Evolutionary conservation across 2,797 vertebrate genomes (phyloP).

Genomic region (Iguana delicatissima): DNA sequence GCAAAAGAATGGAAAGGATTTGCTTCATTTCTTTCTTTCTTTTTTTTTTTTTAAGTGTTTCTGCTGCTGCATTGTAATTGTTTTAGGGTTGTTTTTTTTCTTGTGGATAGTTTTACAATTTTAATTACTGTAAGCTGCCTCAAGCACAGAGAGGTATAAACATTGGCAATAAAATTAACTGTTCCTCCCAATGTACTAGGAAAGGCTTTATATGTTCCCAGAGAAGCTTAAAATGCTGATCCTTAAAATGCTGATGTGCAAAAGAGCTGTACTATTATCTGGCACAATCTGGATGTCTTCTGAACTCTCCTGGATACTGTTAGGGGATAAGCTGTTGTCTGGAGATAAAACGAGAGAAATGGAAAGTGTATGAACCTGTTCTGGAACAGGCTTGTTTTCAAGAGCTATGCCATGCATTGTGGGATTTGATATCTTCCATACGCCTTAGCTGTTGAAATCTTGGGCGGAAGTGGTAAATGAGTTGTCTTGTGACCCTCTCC

Average conservation of each 20-base stretch:
- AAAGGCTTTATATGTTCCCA: neutral
- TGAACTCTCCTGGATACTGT: no score
- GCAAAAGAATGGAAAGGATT: neutral
- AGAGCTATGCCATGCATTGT: no score
- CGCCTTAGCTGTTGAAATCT: no score
- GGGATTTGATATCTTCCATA: no score
- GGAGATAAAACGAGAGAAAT: neutral
- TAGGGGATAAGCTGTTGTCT: no score
- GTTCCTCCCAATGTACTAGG: neutral
- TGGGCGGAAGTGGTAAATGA: no score
- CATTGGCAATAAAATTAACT: slow-evolving; percentile 6
- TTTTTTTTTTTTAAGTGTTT: neutral
- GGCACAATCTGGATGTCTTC: neutral
- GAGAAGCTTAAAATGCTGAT: neutral
- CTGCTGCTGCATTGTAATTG: neutral
- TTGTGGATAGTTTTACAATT: neutral
- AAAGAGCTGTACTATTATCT: neutral
- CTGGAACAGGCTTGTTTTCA: no score
- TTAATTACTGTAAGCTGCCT: slow-evolving; percentile 8
- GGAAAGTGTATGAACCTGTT: no score
- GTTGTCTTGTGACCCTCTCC: no score
- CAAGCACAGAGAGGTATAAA: neutral
- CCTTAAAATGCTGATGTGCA: neutral
- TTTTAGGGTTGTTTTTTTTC: neutral
- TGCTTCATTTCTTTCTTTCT: neutral